These are phyloP conservation scores for Callionymus lyra DNA, from an alignment of 2,113 vertebrate species.

Conservation along the genomic window DNA sequence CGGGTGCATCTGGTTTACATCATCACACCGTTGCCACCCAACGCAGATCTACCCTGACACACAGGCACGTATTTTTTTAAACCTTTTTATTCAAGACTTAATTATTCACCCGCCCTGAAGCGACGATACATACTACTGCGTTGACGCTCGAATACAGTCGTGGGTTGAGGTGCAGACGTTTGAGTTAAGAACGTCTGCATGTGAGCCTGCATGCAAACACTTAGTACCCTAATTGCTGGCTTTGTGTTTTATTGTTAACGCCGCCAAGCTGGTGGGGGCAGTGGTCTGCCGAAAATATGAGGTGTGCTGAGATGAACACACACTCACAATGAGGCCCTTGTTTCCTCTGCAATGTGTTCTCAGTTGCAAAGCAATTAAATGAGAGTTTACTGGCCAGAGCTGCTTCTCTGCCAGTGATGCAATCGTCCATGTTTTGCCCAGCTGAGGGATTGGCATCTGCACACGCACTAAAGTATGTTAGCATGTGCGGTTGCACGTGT, in stretches of 20 bases:
- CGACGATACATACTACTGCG: slow-evolving; percentile 40
- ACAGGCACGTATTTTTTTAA: slow-evolving; percentile 15
- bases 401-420: slow-evolving; percentile 46
- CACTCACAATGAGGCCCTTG: slow-evolving; percentile 60
- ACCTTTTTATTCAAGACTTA: slow-evolving; percentile 29
- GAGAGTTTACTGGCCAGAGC: slow-evolving; percentile 52
- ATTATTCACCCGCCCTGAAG: slow-evolving; percentile 20
- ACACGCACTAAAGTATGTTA: slow-evolving; percentile 7
- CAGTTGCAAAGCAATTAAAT: slow-evolving; percentile 65
- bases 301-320: slow-evolving; percentile 57
- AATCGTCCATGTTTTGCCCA: slow-evolving; percentile 39
- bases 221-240: slow-evolving; percentile 37
- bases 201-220: slow-evolving; percentile 36
- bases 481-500: slow-evolving; percentile 17
- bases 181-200: slow-evolving; percentile 16
- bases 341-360: slow-evolving; percentile 59
- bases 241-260: slow-evolving; percentile 54
- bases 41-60: slow-evolving; percentile 27
- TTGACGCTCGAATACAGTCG: slow-evolving; percentile 14
- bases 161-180: slow-evolving; percentile 2
- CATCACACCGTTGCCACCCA: slow-evolving; percentile 46
- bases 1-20: slow-evolving; percentile 64
- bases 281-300: slow-evolving; percentile 48
- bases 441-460: slow-evolving; percentile 31
- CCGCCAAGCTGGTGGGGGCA: slow-evolving; percentile 22